Base-by-base conservation (phyloP, 2,797 vertebrate genomes). In the Spinibarbus caldwelli region DNA sequence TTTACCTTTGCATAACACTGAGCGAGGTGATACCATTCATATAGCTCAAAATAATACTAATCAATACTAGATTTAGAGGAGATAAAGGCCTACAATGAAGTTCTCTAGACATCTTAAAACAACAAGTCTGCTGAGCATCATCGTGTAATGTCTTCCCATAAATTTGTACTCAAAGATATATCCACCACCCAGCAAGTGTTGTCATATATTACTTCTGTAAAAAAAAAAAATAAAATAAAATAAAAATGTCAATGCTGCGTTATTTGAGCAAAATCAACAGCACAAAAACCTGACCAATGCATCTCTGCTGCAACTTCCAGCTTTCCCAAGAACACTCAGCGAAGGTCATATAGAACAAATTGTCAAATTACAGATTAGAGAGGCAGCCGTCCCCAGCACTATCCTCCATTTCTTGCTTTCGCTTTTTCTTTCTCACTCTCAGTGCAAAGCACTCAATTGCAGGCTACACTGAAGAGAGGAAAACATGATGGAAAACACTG, bases 261-360 rank as follows among this genome's bases (percentile, higher is more conserved):
- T 78, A 59, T 57, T 77, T 26, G 11, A 59, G 52, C 34, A 71
- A 52, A 71, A 29, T 4, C 2, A 66, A 31, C 41, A 38, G 38
- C 12, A 41, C 34, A 45, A 15, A 47, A 80, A 38, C 34, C 31
- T 29, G 26, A 54, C 31, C 31, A 81, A 54, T 41, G 45, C 9
- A 66, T 75, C n/a, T 66, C 57, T 76, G 31, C 57, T 52, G 57
- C 31, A 38, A 34, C 31, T 38, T 66, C 43, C 29, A 43, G 57
- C 8, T 78, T 41, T 84, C 9, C 26, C 4, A 23, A 43, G 62
- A 54, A 57, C 73, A 70, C 26, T 54, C 23, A 43, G 29, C 57
- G 49, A 78, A 84, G 83, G 64, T 57, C 64, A 34, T 70, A 45
- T 57, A 21, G 75, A 31, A 49, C 31, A 78, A 57, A 57, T 70